phyloP scores from a whole-genome alignment of 2,888 invertebrate species.

The Nomada goodeniana region DNA sequence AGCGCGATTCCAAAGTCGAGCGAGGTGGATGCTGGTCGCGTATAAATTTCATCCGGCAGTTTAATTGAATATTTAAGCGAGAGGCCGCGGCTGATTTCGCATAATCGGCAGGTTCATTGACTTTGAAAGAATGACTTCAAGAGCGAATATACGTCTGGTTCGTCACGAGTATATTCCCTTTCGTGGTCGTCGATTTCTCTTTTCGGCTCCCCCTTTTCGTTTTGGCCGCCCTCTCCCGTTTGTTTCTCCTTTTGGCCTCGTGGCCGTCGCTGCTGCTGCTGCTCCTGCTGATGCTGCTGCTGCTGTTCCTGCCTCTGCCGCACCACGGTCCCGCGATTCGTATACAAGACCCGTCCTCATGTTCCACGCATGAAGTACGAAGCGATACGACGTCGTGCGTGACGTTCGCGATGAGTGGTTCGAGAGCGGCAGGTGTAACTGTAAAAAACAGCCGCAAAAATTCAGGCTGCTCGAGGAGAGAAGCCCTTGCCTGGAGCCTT shows the following conservation, averaged over 20 bases:
- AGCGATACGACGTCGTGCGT: slow-evolving; percentile 69
- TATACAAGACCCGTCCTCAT: slow-evolving; percentile 64
- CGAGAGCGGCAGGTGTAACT: slow-evolving; percentile 71
- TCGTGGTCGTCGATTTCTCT: slow-evolving; percentile 52
- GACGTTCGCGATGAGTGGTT: slow-evolving; percentile 68
- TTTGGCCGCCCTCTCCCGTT: not conserved
- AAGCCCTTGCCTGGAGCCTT: slow-evolving; percentile 20
- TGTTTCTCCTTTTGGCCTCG: slow-evolving; percentile 14
- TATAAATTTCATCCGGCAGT: slow-evolving; percentile 56
- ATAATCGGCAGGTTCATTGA: slow-evolving; percentile 64
- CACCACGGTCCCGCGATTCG: slow-evolving; percentile 48
- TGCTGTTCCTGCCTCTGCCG: slow-evolving; percentile 23
- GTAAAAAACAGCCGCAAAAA: slow-evolving; percentile 71
- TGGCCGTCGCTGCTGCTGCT: slow-evolving; percentile 6
- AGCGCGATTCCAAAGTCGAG: not conserved
- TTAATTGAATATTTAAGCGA: slow-evolving; percentile 60
- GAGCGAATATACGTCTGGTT: slow-evolving; percentile 48
- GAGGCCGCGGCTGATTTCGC: slow-evolving; percentile 54
- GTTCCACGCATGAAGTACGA: slow-evolving; percentile 69
- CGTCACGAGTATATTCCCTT: slow-evolving; percentile 60
- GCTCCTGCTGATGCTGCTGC: slow-evolving; percentile 14
- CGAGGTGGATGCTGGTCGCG: slow-evolving; percentile 16
- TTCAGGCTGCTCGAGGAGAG: slow-evolving; percentile 50
- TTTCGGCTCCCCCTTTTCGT: slow-evolving; percentile 33
- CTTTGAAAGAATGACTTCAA: slow-evolving; percentile 55